Base-by-base conservation (phyloP, 2,797 vertebrate genomes). In the Sebastes hubbsi region DNA sequence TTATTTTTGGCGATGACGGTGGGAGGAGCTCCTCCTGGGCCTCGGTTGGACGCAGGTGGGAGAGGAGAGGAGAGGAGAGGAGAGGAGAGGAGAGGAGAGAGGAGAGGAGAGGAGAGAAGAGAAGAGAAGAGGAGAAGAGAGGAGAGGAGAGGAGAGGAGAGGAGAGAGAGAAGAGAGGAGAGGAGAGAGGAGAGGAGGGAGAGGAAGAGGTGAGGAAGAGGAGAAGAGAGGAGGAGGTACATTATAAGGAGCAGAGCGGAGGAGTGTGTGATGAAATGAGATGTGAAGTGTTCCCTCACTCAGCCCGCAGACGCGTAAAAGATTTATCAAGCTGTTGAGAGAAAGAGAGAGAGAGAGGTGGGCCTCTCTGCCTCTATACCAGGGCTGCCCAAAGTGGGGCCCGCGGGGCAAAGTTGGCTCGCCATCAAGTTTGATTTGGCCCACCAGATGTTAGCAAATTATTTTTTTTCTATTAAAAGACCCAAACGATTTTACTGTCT, bases 211-310 rank as follows among this genome's bases (percentile, higher is more conserved):
- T 22, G 32, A 58, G 14, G 20, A 14, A 16, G 25, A 3, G 2
- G 29, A 38, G 16, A 61, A 20, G 30, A 32, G 29, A 49, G 60
- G 52, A 65, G 22, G 46, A 49, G 18, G 7, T 18, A 16, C 80
- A 89, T 91, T 82, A 90, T 18, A 82, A 84, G 63, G 76, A 89
- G 85, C 49, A 62, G 70, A 80, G 84, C 24, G 61, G 72, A 84
- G 85, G 71, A 82, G 84, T 75, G 72, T 75, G 88, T 95, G 95
- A 96, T 95, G 93, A 95, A 95, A 96, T 94, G 77, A 91, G 83
- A 95, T 91, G 93, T 94, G 95, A 96, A 94, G 89, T 90, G 92
- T 94, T 92, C 87, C 92, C 85, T 86, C 88, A 80, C 82, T 93
- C 80, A 80, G 82, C 76, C 82, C 59, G 74, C 84, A 76, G 76